Base-by-base conservation (phyloP, 2,113 vertebrate genomes). In the Neofelis nebulosa region DNA sequence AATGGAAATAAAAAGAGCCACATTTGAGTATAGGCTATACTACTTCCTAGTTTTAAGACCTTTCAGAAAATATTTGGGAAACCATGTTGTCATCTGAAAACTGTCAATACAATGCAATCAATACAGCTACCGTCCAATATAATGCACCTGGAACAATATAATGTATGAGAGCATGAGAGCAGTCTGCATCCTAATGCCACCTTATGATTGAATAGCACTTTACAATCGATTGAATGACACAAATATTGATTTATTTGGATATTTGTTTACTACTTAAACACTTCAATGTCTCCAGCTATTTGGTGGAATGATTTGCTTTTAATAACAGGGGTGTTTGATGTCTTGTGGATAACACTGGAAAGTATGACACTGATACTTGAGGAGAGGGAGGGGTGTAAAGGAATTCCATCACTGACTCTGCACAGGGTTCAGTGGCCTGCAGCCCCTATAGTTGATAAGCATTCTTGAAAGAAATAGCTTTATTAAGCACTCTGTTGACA, bases 401-500 rank as follows among this genome's bases (percentile, higher is more conserved):
- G 33, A 74, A 69, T 33, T 93, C 87, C 66, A 29, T 2, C 25
- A 19, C 84, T 11, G 3, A 66, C 33, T 89, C 18, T 71, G 61
- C 31, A 15, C 61, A 88, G 63, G 36, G 85, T 78, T 78, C 84
- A n/a, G 38, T 61, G 87, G 25, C 71, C 95, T 97, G 73, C 38
- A 45, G 23, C 83, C 52, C 91, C 81, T 69, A 0, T 2, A 48
- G 82, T 2, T 96, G 97, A 92, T 92, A 76, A 95, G 89, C 41
- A 25, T 91, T 85, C 92, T 52, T 78, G 65, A 69, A 82, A 95
- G 80, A 79, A 89, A 94, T 86, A 63, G 45, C 68, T 97, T 84
- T 93, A 66, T 96, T 89, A 97, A 96, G 92, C 21, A 38, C 81
- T 95, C 48, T 63, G 52, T 48, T 73, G 80, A 97, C 83, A 94